Percentiles rank a stretch among this genome's conserved stretches.
These are phyloP conservation scores for Lathronympha strigana DNA, from an alignment of 2,888 invertebrate species.

Conservation along the genomic window DNA sequence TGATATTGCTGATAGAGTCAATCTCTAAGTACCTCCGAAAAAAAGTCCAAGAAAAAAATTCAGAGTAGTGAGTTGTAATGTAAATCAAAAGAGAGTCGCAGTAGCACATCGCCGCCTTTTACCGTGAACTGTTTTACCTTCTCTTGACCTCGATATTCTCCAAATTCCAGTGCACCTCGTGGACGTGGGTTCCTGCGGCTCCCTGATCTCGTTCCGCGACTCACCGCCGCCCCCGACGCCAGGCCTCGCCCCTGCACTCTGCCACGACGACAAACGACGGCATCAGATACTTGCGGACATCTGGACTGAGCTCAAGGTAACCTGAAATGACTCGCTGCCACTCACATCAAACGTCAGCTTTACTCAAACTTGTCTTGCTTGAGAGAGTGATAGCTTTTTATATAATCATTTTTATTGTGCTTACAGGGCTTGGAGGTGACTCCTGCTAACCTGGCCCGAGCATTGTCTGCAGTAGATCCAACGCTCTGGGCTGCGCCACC, in stretches of 20 bases:
- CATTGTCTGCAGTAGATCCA: constrained; percentile 86
- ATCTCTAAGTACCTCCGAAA: no score
- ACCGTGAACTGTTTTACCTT: background rate
- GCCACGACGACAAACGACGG: constrained; percentile 85
- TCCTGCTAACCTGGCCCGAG: constrained; percentile 85
- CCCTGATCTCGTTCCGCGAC: constrained; percentile 78
- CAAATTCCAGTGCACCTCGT: constrained; percentile 71
- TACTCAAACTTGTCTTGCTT: background rate
- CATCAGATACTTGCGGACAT: constrained; percentile 86
- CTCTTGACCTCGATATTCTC: background rate
- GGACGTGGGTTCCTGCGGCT: constrained; percentile 78
- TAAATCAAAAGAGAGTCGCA: no score
- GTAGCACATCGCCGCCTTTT: no score
- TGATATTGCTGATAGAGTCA: no score
- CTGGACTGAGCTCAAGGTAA: constrained; percentile 86
- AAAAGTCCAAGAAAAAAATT: no score
- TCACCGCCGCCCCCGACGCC: constrained; percentile 76
- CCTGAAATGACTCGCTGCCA: background rate
- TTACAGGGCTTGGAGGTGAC: constrained; percentile 85
- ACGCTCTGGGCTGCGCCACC: constrained; percentile 87
- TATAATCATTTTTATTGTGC: background rate
- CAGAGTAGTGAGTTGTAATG: no score
- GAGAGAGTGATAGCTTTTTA: background rate
- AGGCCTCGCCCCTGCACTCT: constrained; percentile 74
- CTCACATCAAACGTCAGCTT: no score